Percentiles rank a stretch among this genome's conserved stretches.
Evolutionary conservation across 1,140 invertebrate genomes (phyloP).

Genomic region (Callitettix versicolor): DNA sequence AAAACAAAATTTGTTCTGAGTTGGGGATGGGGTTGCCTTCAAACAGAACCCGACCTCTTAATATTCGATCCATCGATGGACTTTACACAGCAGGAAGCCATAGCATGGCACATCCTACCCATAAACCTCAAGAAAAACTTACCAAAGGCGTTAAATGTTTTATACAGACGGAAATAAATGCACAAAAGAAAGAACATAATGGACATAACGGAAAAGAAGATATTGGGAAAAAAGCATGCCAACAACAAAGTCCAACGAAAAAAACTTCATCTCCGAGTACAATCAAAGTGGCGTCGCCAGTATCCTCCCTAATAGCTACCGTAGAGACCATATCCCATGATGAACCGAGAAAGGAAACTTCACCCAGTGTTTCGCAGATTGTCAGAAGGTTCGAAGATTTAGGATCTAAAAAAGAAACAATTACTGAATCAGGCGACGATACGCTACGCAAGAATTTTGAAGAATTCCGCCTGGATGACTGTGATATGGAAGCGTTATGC

Average conservation of each 20-base stretch:
- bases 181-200: not conserved
- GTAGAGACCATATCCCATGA: conserved; percentile 1
- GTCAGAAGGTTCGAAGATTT: conserved; percentile 27
- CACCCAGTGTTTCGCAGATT: conserved; percentile 27
- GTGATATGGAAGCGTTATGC: conserved; percentile 45
- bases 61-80: not conserved
- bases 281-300: conserved; percentile 20
- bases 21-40: not conserved
- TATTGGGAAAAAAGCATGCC: not conserved
- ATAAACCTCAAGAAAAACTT: conserved; percentile 8
- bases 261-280: conserved; percentile 12
- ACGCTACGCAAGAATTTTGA: conserved; percentile 51
- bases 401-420: conserved; percentile 16
- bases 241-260: not conserved
- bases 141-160: not conserved
- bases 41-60: not conserved
- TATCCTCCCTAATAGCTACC: conserved; percentile 15
- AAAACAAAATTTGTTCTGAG: not conserved
- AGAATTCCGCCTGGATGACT: conserved; percentile 66
- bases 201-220: not conserved
- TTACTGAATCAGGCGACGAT: conserved; percentile 16
- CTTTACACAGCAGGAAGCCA: not conserved
- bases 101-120: conserved; percentile 1
- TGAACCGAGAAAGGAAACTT: conserved; percentile 4
- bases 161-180: too few relatives aligned